Percentiles rank a stretch among this genome's conserved stretches.
phyloP scores from a whole-genome alignment of 2,888 invertebrate species.

The Galerucella nymphaeae region DNA sequence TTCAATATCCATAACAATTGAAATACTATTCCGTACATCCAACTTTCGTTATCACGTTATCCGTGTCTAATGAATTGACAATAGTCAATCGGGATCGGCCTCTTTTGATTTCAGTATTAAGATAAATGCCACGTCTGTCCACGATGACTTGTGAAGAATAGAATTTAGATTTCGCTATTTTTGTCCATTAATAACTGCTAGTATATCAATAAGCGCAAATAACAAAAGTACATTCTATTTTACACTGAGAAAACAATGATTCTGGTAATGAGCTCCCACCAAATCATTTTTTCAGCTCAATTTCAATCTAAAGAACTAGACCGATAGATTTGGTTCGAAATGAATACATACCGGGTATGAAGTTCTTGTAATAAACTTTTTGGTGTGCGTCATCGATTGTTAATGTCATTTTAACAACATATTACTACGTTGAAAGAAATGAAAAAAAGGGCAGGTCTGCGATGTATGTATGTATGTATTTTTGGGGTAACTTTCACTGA shows the following conservation, averaged over 20 bases:
- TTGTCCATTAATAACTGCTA: not conserved
- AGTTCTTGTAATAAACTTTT: no score
- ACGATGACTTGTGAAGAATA: slow-evolving; percentile 28
- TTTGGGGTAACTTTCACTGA: no score
- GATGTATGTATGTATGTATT: no score
- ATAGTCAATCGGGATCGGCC: slow-evolving; percentile 49
- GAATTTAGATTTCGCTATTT: slow-evolving; percentile 14
- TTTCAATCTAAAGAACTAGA: no score
- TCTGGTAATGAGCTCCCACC: no score
- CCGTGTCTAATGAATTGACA: slow-evolving; percentile 54
- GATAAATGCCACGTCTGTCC: slow-evolving; percentile 38
- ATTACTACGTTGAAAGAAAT: no score
- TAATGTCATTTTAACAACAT: no score
- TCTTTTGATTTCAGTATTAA: slow-evolving; percentile 46
- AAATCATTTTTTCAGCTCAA: not conserved
- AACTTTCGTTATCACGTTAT: slow-evolving; percentile 49
- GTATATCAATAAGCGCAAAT: not conserved
- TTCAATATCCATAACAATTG: slow-evolving; percentile 31
- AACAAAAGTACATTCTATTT: not conserved
- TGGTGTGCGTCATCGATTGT: no score
- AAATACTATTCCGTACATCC: slow-evolving; percentile 46
- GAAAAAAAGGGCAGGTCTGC: no score
- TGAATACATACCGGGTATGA: not conserved
- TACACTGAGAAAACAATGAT: not conserved
- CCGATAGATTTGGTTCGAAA: no score